These are phyloP conservation scores for Poecile atricapillus DNA, from an alignment of 2,113 vertebrate genomes.

Conservation along the genomic window DNA sequence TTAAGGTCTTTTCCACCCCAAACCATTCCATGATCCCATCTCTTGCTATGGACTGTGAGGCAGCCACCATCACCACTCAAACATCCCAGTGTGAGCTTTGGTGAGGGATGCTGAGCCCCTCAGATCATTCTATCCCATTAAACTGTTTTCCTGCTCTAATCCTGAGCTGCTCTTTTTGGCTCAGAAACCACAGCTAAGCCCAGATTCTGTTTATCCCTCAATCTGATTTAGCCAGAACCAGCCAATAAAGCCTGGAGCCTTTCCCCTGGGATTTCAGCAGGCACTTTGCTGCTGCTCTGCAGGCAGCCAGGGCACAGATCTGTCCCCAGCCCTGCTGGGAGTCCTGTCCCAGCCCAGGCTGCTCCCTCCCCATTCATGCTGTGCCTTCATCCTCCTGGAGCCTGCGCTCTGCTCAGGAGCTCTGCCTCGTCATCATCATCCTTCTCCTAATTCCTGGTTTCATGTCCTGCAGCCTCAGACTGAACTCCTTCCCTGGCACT, in stretches of 20 bases:
- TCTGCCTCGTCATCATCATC: background rate
- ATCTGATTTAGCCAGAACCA: background rate
- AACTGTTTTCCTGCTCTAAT: background rate
- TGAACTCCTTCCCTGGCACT: background rate
- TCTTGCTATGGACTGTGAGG: fast-evolving
- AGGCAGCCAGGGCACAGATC: background rate
- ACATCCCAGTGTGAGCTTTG: background rate
- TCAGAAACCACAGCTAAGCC: background rate
- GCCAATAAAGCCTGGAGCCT: background rate
- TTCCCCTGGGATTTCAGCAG: background rate
- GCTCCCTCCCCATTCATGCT: background rate
- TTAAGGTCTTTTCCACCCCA: background rate
- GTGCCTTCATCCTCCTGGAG: background rate
- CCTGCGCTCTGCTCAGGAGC: background rate
- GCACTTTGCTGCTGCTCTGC: background rate
- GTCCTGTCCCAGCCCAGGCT: background rate
- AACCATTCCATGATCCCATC: fast-evolving
- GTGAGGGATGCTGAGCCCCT: background rate
- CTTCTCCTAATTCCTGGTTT: background rate
- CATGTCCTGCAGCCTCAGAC: background rate
- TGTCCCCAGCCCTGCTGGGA: background rate
- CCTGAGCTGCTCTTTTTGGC: background rate
- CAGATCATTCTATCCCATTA: background rate
- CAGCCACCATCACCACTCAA: fast-evolving
- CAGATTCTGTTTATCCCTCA: slow-evolving; percentile 8